A percentile compares a stretch with the other conserved stretches of the same genome.
Evolutionary conservation across 2,888 invertebrate genomes (phyloP).

Genomic region (Hirtodrosophila confusa): DNA sequence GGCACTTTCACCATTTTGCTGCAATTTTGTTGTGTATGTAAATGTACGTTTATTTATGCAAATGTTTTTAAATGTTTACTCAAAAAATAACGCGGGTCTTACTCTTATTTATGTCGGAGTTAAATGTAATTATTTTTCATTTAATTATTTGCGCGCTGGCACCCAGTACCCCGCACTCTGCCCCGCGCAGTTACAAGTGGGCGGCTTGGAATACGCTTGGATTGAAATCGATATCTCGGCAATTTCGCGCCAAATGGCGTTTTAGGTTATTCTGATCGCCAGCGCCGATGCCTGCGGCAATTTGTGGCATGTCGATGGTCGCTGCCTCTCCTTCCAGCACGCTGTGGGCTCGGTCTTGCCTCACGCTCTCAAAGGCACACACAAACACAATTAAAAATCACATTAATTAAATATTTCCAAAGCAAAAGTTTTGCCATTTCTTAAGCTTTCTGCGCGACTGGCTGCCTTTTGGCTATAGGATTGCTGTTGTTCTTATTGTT

Average conservation of each 20-base stretch:
- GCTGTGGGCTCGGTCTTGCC: background rate
- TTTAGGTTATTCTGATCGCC: conserved; percentile 8
- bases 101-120: conserved; percentile 36
- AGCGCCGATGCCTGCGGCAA: conserved; percentile 14
- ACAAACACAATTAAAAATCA: conserved; percentile 77
- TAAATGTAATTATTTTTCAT: conserved; percentile 49
- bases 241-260: conserved; percentile 11
- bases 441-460: conserved; percentile 70
- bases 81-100: conserved; percentile 8
- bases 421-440: conserved; percentile 76
- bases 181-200: conserved; percentile 1
- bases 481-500: conserved; percentile 3
- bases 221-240: conserved; percentile 4
- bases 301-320: conserved; percentile 35
- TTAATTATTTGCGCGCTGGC: conserved; percentile 20
- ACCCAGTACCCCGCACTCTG: background rate
- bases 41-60: conserved; percentile 47
- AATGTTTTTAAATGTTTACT: conserved; percentile 43
- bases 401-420: conserved; percentile 79
- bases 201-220: conserved; percentile 2
- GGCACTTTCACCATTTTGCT: conserved; percentile 1
- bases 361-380: conserved; percentile 12
- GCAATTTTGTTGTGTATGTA: background rate
- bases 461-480: conserved; percentile 21
- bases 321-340: background rate